A percentile compares a stretch with the other conserved stretches of the same genome.
Evolutionary conservation across 1,140 invertebrate genomes (phyloP).

Genomic region (Muscidifurax raptorellus): DNA sequence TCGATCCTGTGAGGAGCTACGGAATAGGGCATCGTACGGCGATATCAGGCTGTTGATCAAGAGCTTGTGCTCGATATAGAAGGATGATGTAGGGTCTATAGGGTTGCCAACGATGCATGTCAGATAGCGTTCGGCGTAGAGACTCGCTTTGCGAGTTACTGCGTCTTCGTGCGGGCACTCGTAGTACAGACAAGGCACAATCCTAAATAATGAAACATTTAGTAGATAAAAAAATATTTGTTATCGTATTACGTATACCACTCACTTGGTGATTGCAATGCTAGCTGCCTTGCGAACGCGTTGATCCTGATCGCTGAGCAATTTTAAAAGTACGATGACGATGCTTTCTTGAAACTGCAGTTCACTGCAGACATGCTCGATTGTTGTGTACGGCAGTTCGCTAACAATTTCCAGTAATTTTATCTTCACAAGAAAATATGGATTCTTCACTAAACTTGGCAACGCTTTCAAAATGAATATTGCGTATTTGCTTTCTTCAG

Average conservation of each 20-base stretch:
- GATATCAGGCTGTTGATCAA: slow-evolving; percentile 62
- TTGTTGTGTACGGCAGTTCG: slow-evolving; percentile 77
- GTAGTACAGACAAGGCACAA: slow-evolving; percentile 74
- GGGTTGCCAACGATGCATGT: slow-evolving; percentile 23
- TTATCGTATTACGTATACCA: slow-evolving; percentile 13
- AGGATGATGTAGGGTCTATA: slow-evolving; percentile 40
- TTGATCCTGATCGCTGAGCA: slow-evolving; percentile 86
- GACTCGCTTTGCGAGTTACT: slow-evolving; percentile 70
- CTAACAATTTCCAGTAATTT: slow-evolving; percentile 80
- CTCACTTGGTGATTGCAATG: slow-evolving; percentile 82
- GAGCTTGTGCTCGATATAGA: slow-evolving; percentile 61
- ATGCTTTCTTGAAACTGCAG: slow-evolving; percentile 79
- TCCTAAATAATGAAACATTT: slow-evolving; percentile 66
- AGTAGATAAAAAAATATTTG: neutral
- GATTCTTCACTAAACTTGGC: slow-evolving; percentile 81
- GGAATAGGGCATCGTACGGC: slow-evolving; percentile 61
- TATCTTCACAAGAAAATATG: slow-evolving; percentile 92
- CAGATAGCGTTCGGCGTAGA: slow-evolving; percentile 68
- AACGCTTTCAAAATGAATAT: slow-evolving; percentile 80
- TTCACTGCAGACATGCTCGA: slow-evolving; percentile 73
- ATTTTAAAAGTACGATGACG: slow-evolving; percentile 79
- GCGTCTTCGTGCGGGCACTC: slow-evolving; percentile 71
- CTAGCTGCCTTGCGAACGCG: slow-evolving; percentile 85
- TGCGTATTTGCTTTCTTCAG: slow-evolving; percentile 74
- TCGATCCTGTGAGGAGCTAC: slow-evolving; percentile 47